These are phyloP conservation scores for Lagorchestes hirsutus DNA, from an alignment of 2,797 vertebrate species.

Conservation along the genomic window DNA sequence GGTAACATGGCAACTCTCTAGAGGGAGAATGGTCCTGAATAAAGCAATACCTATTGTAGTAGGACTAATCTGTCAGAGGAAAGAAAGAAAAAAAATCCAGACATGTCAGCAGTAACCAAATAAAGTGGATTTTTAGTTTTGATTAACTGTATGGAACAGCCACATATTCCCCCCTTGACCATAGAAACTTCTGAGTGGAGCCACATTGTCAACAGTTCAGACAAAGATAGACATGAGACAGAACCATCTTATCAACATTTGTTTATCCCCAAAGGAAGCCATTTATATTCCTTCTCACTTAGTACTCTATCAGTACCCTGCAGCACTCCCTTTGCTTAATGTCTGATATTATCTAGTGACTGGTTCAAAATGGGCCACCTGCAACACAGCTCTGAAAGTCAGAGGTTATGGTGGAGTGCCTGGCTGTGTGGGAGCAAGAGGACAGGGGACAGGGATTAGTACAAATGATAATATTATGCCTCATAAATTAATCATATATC, in stretches of 20 bases:
- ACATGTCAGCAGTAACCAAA: background rate
- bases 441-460: background rate
- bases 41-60: background rate
- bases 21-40: background rate
- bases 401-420: background rate
- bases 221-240: background rate
- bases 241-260: background rate
- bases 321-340: background rate
- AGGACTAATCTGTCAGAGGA: background rate
- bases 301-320: background rate
- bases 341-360: background rate
- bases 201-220: background rate
- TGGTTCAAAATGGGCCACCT: background rate
- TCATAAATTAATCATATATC: conserved; percentile 11
- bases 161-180: rapidly evolving
- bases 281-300: conserved; percentile 3
- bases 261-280: background rate
- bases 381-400: rapidly evolving
- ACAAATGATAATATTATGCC: background rate
- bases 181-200: background rate
- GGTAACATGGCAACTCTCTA: background rate
- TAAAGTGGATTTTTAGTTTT: conserved; percentile 25
- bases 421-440: background rate
- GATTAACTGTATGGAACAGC: background rate
- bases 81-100: background rate